Evolutionary conservation across 2,888 invertebrate species (phyloP).

Genomic region (Acrobasis consociella): DNA sequence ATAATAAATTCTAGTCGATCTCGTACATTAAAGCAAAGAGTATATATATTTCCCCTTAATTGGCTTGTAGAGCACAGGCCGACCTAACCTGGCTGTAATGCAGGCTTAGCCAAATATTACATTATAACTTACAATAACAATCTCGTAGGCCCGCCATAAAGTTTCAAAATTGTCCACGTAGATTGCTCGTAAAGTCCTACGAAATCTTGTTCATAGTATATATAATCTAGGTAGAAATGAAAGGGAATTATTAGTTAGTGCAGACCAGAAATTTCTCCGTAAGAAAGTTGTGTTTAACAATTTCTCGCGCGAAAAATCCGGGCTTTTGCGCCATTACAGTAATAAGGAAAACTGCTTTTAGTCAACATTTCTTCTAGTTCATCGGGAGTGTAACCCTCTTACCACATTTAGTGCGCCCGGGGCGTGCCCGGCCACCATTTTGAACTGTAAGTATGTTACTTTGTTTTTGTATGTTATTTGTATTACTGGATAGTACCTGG

Average conservation of each 20-base stretch:
- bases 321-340: neutral
- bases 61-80: conserved; percentile 2
- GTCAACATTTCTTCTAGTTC: neutral
- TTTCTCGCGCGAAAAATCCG: conserved; percentile 1
- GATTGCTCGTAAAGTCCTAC: conserved; percentile 4
- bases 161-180: conserved; percentile 9
- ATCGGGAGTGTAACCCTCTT: conserved; percentile 12
- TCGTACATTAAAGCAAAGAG: too few relatives aligned
- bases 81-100: neutral
- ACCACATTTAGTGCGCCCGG: conserved; percentile 9
- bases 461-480: too few relatives aligned
- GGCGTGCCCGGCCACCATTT: conserved; percentile 10
- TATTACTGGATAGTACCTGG: too few relatives aligned
- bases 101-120: conserved; percentile 16
- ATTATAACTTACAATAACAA: conserved; percentile 17
- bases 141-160: conserved; percentile 8
- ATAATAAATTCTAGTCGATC: too few relatives aligned
- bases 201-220: too few relatives aligned
- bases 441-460: neutral
- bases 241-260: too few relatives aligned
- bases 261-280: neutral
- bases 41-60: neutral
- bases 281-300: neutral
- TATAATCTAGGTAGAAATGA: too few relatives aligned
- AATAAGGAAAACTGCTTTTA: conserved; percentile 17